phyloP scores from a whole-genome alignment of 2,113 vertebrate genomes.

The Sphaerodactylus townsendi region DNA sequence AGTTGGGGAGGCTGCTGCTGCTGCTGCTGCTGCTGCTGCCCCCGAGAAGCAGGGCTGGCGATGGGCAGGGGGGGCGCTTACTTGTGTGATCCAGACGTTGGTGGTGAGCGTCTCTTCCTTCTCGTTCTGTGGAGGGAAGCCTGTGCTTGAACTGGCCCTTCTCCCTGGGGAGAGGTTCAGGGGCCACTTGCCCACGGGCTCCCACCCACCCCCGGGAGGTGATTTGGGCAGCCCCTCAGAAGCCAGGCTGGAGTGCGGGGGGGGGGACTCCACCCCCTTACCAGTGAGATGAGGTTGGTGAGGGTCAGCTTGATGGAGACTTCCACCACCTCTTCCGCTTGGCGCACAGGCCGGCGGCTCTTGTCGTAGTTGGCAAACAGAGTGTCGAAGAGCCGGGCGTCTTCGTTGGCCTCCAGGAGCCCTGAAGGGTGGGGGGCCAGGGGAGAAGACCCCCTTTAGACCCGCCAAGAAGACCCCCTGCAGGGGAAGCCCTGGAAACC shows the following conservation, averaged over 20 bases:
- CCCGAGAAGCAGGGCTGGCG: no score
- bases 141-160: no score
- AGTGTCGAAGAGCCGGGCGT: conserved; percentile 71
- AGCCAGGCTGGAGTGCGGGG: no score
- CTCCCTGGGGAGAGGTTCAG: no score
- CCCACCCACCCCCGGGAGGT: not conserved
- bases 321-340: conserved; percentile 73
- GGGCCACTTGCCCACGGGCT: no score
- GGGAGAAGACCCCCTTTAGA: not conserved
- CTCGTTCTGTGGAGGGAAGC: not conserved
- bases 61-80: not conserved
- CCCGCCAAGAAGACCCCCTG: not conserved
- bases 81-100: conserved; percentile 7
- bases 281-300: conserved; percentile 91
- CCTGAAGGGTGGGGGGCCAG: not conserved
- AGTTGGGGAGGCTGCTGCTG: not conserved
- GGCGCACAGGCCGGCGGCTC: conserved; percentile 72
- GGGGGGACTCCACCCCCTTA: conserved; percentile 19
- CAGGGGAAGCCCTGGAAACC: not conserved
- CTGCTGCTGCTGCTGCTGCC: no score
- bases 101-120: conserved; percentile 20
- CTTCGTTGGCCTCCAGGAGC: conserved; percentile 67
- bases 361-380: conserved; percentile 82
- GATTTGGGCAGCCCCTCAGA: not conserved
- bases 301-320: conserved; percentile 85